Evolutionary conservation across 2,113 vertebrate species (phyloP), one percentile per base, ranked within the genome.

Genomic region (Tachycineta bicolor): DNA sequence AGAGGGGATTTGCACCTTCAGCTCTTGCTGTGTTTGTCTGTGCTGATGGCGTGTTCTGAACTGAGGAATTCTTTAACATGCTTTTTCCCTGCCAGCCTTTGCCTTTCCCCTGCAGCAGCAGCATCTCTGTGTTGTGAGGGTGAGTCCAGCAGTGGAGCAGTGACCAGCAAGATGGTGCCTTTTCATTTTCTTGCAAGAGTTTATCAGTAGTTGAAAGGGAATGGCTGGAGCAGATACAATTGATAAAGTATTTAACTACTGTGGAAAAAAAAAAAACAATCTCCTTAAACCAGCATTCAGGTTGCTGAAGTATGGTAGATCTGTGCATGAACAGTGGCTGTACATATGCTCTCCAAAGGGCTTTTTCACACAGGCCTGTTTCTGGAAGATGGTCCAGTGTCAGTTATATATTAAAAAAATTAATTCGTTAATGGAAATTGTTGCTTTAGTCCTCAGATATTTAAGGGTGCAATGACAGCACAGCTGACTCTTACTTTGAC

Each of bases 361-460:
- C 56, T 77, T 92, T 93, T 92, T 92, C 77, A 78, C 44, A 56
- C 44, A 79, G 69, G 29, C 81, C 37, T 84, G 65, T 56, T 75
- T 77, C 18, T 90, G 74, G 31, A 82, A 96, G 92, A 77, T 94
- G 85, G 85, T 86, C 71, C 25, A 6, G 23, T 88, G 83, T 62
- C 79, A 93, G 37, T 88, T 92, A 58, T 3, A 28, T 46, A 34
- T 80, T 56, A 2, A 8, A 78, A 80, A 78, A 90, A 90, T 12
- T 26, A 49, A 60, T 74, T n/a, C 29, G 26, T 77, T 74, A 59
- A 65, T 89, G 33, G 75, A 94, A 96, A 59, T 15, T 4, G 12
- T 34, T 83, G 79, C 59, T 80, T 80, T 89, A 28, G 29, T 67
- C 39, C 50, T 96, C 43, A 28, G 68, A 29, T 88, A 37, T 17